phyloP scores from a whole-genome alignment of 1,140 invertebrate genomes.

The Papilio machaon region DNA sequence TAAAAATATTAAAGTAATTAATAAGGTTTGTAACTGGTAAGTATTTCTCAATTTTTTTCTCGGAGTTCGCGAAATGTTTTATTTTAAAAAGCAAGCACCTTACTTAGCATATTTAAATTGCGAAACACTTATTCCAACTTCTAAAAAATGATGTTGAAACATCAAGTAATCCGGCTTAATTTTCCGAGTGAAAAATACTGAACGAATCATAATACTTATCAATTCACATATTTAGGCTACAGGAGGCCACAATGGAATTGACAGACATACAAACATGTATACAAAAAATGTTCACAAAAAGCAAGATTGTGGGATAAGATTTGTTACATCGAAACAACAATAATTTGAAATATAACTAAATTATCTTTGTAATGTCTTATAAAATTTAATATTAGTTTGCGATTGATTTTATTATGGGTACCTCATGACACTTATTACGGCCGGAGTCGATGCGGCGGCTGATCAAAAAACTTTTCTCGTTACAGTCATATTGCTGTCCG shows the following conservation, averaged over 20 bases:
- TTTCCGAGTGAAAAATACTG: too few relatives aligned
- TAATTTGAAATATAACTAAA: background rate
- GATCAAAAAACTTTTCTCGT: conserved; percentile 35
- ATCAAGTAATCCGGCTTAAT: too few relatives aligned
- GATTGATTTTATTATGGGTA: background rate
- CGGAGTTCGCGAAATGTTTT: background rate
- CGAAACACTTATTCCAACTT: background rate
- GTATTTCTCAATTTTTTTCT: background rate
- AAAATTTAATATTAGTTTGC: conserved; percentile 6
- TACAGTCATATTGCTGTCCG: conserved; percentile 5
- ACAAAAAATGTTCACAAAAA: too few relatives aligned
- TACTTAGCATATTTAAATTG: background rate
- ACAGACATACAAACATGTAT: too few relatives aligned
- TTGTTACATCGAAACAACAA: too few relatives aligned
- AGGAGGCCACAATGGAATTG: too few relatives aligned
- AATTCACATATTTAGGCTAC: too few relatives aligned
- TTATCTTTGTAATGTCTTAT: background rate
- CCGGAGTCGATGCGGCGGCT: background rate
- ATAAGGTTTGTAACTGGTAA: background rate
- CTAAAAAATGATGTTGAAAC: background rate
- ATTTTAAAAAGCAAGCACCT: too few relatives aligned
- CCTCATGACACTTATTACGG: conserved; percentile 16
- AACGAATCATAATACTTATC: background rate
- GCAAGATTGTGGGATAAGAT: too few relatives aligned
- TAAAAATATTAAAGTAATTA: background rate